These are phyloP conservation scores for Carlito syrichta DNA, from an alignment of 2,113 vertebrate species.

Conservation along the genomic window DNA sequence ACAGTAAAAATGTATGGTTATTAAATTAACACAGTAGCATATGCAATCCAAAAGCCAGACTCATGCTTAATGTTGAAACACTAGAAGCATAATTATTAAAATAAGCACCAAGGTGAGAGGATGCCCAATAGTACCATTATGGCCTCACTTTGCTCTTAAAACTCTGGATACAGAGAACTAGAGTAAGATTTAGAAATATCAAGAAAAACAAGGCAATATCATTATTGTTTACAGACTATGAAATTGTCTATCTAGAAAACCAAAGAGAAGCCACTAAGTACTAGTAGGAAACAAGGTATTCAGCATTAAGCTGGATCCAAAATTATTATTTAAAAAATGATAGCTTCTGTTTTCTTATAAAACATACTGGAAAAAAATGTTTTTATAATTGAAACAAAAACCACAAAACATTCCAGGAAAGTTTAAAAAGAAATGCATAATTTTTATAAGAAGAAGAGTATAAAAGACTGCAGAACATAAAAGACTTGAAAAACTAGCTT, in stretches of 20 bases:
- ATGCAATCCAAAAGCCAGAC: neutral
- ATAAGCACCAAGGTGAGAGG: neutral
- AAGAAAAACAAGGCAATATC: neutral
- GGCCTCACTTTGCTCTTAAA: neutral
- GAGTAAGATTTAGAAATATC: neutral
- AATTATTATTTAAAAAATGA: neutral
- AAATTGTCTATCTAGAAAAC: neutral
- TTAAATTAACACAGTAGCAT: neutral
- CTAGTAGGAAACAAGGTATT: neutral
- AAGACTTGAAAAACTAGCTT: slow-evolving; percentile 30
- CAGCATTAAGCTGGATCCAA: neutral
- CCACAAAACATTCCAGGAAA: neutral
- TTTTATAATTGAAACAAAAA: slow-evolving; percentile 34
- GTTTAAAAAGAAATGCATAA: neutral
- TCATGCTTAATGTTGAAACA: neutral
- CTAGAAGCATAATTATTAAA: neutral
- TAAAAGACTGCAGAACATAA: neutral
- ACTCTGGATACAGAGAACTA: neutral
- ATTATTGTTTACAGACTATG: neutral
- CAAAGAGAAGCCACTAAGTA: neutral
- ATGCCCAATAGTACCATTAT: neutral
- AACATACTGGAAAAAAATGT: neutral
- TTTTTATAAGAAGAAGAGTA: neutral
- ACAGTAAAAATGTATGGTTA: neutral
- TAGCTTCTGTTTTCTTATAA: neutral